Evolutionary conservation across 37 sponge, comb jelly and placozoan species (phyloP).

Genomic region (Petrosia ficiformis): DNA sequence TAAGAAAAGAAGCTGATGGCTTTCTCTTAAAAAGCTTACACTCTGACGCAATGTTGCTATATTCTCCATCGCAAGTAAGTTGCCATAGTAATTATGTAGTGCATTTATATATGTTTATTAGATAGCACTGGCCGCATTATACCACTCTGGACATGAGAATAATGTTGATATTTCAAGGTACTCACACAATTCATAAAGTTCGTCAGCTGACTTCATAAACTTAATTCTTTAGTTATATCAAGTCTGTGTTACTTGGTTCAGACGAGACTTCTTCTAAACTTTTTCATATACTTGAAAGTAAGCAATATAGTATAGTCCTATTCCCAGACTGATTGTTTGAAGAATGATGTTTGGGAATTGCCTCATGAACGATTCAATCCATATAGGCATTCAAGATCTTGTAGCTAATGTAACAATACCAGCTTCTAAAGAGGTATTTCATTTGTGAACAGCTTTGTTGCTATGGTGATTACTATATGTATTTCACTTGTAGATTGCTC

Average conservation of each 20-base stretch:
- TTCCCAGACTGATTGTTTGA: too few relatives aligned
- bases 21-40: constrained; percentile 61
- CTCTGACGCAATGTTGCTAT: constrained; percentile 67
- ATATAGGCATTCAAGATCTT: not conserved
- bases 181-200: not conserved
- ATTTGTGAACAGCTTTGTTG: too few relatives aligned
- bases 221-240: too few relatives aligned
- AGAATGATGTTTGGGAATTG: too few relatives aligned
- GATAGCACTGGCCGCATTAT: constrained; percentile 79
- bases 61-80: constrained; percentile 83
- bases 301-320: too few relatives aligned
- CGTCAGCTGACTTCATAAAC: too few relatives aligned
- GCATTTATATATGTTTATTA: not conserved
- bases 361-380: too few relatives aligned
- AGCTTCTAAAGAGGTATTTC: not conserved
- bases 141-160: constrained; percentile 41
- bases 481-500: constrained; percentile 9
- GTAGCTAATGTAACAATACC: not conserved
- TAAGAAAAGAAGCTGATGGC: constrained; percentile 51
- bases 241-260: too few relatives aligned
- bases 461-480: too few relatives aligned
- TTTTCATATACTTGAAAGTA: too few relatives aligned
- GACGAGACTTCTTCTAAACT: too few relatives aligned
- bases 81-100: not conserved
- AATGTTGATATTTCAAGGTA: constrained; percentile 58